phyloP scores from a whole-genome alignment of 2,888 invertebrate genomes.

The Agrilus mali region DNA sequence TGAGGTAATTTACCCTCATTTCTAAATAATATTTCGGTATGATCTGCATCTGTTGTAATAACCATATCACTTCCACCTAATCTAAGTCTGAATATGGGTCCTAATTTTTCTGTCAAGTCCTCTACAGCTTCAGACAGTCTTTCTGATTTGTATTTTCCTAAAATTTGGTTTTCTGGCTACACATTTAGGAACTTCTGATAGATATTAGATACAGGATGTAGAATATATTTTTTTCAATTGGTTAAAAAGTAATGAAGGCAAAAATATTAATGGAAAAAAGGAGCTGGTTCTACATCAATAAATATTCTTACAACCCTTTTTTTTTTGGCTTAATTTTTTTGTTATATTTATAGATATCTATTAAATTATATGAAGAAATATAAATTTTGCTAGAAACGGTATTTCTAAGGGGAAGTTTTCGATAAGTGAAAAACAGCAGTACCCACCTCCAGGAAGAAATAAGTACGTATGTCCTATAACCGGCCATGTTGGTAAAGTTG shows the following conservation, averaged over 20 bases:
- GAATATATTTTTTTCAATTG: too few relatives aligned
- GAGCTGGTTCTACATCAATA: too few relatives aligned
- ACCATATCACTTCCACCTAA: slow-evolving; percentile 34
- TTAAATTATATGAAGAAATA: too few relatives aligned
- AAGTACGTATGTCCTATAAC: slow-evolving; percentile 29
- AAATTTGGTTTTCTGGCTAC: slow-evolving; percentile 10
- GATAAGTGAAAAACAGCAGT: neutral
- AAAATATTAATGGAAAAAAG: too few relatives aligned
- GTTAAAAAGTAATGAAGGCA: too few relatives aligned
- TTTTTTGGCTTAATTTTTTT: too few relatives aligned
- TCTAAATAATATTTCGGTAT: slow-evolving; percentile 34
- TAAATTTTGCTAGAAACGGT: too few relatives aligned
- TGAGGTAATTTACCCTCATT: slow-evolving; percentile 39
- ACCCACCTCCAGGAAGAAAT: slow-evolving; percentile 29
- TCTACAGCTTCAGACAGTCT: slow-evolving; percentile 34
- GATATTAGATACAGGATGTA: neutral
- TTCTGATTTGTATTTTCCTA: slow-evolving; percentile 29
- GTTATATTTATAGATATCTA: too few relatives aligned
- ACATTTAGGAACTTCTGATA: neutral
- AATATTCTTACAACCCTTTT: too few relatives aligned
- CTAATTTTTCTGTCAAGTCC: slow-evolving; percentile 33
- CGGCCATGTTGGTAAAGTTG: slow-evolving; percentile 23
- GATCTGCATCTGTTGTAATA: slow-evolving; percentile 37
- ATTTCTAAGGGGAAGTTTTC: too few relatives aligned
- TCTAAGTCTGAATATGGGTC: slow-evolving; percentile 36